phyloP scores from a whole-genome alignment of 1,140 invertebrate genomes.

The Neotoxoptera formosana region DNA sequence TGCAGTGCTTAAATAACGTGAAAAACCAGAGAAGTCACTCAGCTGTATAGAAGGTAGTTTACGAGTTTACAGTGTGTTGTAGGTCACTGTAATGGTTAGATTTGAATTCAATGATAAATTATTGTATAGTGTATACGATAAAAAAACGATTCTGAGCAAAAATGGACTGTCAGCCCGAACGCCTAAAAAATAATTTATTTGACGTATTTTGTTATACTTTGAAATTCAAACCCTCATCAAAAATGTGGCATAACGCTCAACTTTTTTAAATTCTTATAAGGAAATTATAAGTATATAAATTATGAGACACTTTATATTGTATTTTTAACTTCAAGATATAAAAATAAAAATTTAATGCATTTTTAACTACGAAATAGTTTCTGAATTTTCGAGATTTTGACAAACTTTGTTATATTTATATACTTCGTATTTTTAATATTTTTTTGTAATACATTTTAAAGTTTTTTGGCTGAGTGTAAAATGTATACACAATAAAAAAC shows the following conservation, averaged over 20 bases:
- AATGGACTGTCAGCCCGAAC: no score
- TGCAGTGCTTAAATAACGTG: not conserved
- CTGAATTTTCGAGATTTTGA: not conserved
- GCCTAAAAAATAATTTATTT: no score
- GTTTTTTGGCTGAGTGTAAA: no score
- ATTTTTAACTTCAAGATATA: no score
- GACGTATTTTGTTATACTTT: not conserved
- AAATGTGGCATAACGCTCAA: not conserved
- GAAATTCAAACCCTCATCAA: not conserved
- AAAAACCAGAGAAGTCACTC: not conserved
- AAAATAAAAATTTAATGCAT: not conserved
- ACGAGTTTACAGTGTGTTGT: not conserved
- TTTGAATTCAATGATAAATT: not conserved
- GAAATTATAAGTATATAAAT: no score
- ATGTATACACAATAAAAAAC: no score
- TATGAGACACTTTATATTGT: not conserved
- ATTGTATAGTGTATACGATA: not conserved
- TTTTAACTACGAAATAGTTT: not conserved
- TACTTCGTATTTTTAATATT: no score
- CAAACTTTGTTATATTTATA: not conserved
- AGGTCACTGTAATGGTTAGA: not conserved
- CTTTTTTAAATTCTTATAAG: no score
- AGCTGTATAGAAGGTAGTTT: not conserved
- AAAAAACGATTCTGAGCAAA: not conserved
- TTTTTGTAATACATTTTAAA: no score